Conservation (phyloP, 2,113 vertebrate genomes). For the Thunnus maccoyii region DNA sequence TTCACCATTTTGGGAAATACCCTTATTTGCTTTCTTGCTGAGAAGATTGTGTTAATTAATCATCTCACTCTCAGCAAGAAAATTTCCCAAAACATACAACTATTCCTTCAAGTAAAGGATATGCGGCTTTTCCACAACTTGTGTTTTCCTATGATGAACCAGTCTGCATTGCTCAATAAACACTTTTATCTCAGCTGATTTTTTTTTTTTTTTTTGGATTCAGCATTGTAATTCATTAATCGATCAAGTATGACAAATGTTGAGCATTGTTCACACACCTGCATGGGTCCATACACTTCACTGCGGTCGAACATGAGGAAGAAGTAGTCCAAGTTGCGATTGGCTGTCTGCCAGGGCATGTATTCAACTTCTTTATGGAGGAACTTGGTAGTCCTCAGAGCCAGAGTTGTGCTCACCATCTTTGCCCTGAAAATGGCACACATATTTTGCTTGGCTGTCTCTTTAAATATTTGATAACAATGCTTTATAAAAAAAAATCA, state of each 20-base stretch:
- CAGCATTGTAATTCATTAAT: not conserved
- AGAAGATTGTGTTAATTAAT: too few species aligned
- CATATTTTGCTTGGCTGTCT: not conserved
- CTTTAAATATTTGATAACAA: not conserved
- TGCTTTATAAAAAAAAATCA: not conserved
- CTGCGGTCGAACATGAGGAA: constrained; percentile 90
- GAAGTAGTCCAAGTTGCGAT: constrained; percentile 85
- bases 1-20: too few species aligned
- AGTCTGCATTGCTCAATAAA: not conserved
- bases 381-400: constrained; percentile 88
- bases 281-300: constrained; percentile 87
- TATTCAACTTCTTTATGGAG: constrained; percentile 81
- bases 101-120: too few species aligned
- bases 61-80: too few species aligned
- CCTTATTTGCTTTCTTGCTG: too few species aligned
- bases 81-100: too few species aligned
- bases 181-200: accelerated
- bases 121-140: too few species aligned
- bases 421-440: constrained; percentile 79
- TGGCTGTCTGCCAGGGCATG: constrained; percentile 89
- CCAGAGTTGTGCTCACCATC: constrained; percentile 76
- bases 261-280: constrained; percentile 78
- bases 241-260: not conserved
- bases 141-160: too few species aligned
- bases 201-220: not conserved